Base-by-base conservation (phyloP, 2,888 invertebrate genomes). In the Spilosoma lubricipeda region DNA sequence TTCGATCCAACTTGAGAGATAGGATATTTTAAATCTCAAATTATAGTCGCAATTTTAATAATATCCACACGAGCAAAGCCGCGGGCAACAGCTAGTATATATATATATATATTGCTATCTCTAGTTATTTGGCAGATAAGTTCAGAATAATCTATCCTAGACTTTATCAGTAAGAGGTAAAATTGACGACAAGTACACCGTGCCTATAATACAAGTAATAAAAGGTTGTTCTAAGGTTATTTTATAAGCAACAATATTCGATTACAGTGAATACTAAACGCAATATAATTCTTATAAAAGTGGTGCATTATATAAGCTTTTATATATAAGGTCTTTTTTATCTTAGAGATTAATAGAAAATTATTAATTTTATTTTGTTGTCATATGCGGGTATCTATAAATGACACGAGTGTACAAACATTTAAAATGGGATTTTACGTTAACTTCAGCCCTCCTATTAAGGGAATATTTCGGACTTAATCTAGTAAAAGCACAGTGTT, bases 281-380 rank as follows among this genome's bases (percentile, higher is more conserved):
- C 78, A 78, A 71, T 75, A 63, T 72, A 75, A 73, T 71, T 20
- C 66, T 74, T 73, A 67, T 33, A 63, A 70, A 70, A n/a, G 56
- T 70, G 56, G 69, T 70, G 69, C 69, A 76, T 69, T 39, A 65
- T 48, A 42, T 20, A 45, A 39, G 42, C 48, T 48, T 11, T 8
- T 70, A 59, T 59, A 70, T 20, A 39, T 70, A 70, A n/a, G 27
- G 8, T 59, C 18, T 59, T 36, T 69, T 70, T 27, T 70, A n/a
- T 65, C 48, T 42, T 63, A 33, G 42, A 42, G 30, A 30, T 65
- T 65, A 71, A n/a, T 56, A 65, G 52, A n/a, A 66, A 72, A 56
- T 67, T 33, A 64, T 70, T 45, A 30, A 23, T 42, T 45, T 63
- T 63, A 39, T 33, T 56, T 70, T n/a, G 18, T 36, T 39, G 39